Base-by-base conservation (phyloP, 2,888 invertebrate genomes). In the Campopleginae sp. region DNA sequence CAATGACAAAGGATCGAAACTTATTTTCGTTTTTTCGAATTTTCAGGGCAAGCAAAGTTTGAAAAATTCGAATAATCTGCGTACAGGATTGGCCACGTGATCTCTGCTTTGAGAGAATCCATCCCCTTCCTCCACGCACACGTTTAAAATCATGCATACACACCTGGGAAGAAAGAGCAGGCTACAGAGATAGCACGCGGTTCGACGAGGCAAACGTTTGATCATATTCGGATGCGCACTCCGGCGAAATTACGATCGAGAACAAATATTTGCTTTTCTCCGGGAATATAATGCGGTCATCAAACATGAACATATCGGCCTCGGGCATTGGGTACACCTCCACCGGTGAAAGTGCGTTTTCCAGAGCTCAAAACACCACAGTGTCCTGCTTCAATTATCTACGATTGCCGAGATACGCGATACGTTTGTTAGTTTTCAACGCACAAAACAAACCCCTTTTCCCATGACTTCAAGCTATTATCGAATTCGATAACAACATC, bases 341-440 rank as follows among this genome's bases (percentile, higher is more conserved):
- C 27, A 7, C 72, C 74, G n/a, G 58, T 72, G 31, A 44, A 58
- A 65, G 65, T 46, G 76, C 48, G 46, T 79, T 46, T 79, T 31
- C 23, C 58, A 58, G 31, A 44, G 61, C 44, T 38, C 44, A 54
- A 80, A 80, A 79, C 79, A 51, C 75, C 23, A 51, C 71, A 70
- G 76, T 75, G 54, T 71, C 54, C 63, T 82, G 71, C 74, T 71
- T 86, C 81, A 72, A 86, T 83, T 84, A 83, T 80, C 76, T 78
- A 68, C 84, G 66, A 80, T 80, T 65, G 71, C 78, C 81, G 78
- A 58, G 88, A 86, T 83, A 86, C 83, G 70, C 88, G 85, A 88
- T 87, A 88, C 84, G 87, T 88, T 86, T 86, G 86, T 86, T 87
- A 86, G 86, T 88, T 85, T 84, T 82, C 82, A 44, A 46, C 46